phyloP scores from a whole-genome alignment of 2,113 vertebrate species.

The Scolopax mira region DNA sequence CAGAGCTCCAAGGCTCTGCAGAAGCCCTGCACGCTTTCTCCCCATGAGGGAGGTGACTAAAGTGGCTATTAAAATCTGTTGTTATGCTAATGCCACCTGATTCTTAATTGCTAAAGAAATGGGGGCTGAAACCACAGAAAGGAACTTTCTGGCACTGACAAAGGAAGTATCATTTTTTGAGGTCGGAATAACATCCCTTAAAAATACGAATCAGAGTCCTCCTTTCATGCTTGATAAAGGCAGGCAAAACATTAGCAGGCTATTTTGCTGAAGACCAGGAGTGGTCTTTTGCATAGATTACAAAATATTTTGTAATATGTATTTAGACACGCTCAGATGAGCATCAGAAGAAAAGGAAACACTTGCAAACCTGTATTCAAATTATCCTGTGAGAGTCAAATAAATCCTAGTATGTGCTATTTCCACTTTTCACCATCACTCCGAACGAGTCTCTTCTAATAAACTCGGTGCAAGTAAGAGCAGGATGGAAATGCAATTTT shows the following conservation, averaged over 20 bases:
- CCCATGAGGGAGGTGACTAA: not conserved
- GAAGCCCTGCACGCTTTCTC: not conserved
- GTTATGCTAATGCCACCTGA: constrained; percentile 4
- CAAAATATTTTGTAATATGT: not conserved
- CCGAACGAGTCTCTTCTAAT: not conserved
- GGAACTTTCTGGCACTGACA: not conserved
- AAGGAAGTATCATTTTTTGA: constrained; percentile 30
- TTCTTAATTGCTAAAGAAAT: constrained; percentile 29
- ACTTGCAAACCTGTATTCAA: not conserved
- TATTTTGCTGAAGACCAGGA: not conserved
- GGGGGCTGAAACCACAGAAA: constrained; percentile 29
- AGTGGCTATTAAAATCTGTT: constrained; percentile 9
- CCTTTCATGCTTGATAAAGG: not conserved
- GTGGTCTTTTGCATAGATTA: too few species aligned
- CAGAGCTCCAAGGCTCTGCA: not conserved
- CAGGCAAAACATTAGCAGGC: not conserved
- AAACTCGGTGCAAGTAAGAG: not conserved
- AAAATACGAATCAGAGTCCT: not conserved
- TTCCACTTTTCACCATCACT: not conserved
- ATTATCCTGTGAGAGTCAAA: not conserved
- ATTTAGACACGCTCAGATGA: not conserved
- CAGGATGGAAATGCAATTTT: not conserved
- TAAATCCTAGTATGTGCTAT: not conserved
- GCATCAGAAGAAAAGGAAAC: not conserved
- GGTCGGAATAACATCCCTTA: constrained; percentile 3